Conservation (phyloP, 2,113 vertebrate genomes). For the Australoheros scitulus region DNA sequence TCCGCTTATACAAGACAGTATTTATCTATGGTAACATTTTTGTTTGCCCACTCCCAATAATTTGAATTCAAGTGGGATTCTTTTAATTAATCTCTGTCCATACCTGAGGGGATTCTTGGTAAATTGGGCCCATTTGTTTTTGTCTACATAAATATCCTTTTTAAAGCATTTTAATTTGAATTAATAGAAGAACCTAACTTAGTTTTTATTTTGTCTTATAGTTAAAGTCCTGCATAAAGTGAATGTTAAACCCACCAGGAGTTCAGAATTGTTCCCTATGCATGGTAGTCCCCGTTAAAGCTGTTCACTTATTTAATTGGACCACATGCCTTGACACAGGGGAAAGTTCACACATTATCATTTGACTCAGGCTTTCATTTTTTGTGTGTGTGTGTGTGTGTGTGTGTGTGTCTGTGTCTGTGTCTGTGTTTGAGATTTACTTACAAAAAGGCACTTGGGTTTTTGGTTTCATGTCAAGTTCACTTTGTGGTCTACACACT, state of each 20-base stretch:
- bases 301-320: slow-evolving; percentile 69
- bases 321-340: slow-evolving; percentile 78
- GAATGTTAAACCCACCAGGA: slow-evolving; percentile 46
- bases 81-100: not conserved
- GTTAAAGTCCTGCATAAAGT: slow-evolving; percentile 27
- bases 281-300: slow-evolving; percentile 79
- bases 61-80: slow-evolving; percentile 1
- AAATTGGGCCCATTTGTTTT: not conserved
- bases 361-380: slow-evolving; percentile 5
- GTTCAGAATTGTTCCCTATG: slow-evolving; percentile 88
- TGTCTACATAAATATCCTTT: not conserved
- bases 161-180: slow-evolving; percentile 32
- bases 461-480: slow-evolving; percentile 40
- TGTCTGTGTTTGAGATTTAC: not conserved
- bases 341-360: slow-evolving; percentile 65
- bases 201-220: slow-evolving; percentile 37
- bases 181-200: slow-evolving; percentile 32
- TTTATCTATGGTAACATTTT: not conserved
- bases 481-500: slow-evolving; percentile 53
- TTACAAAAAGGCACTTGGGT: slow-evolving; percentile 22
- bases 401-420: no score
- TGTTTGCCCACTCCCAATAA: not conserved
- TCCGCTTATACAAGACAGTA: slow-evolving; percentile 1
- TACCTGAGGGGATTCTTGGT: not conserved
- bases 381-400: not conserved